Evolutionary conservation across 2,888 invertebrate species (phyloP).

Genomic region (Euplagia quadripunctaria): DNA sequence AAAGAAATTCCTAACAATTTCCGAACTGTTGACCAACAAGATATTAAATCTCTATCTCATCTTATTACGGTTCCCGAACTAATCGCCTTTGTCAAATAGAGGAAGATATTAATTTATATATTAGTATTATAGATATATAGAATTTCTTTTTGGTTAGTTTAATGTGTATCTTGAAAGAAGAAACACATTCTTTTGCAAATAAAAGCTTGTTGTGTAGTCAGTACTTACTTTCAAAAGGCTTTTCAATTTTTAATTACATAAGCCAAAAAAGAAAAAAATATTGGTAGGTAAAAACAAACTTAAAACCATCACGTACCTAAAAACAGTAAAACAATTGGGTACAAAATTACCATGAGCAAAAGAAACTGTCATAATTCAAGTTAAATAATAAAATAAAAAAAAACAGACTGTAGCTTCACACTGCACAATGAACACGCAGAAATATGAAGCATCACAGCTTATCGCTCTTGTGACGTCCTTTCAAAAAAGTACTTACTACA

Average conservation of each 20-base stretch:
- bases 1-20: slow-evolving; percentile 20
- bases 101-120: neutral
- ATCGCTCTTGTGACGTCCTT: slow-evolving; percentile 58
- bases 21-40: slow-evolving; percentile 19
- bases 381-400: neutral
- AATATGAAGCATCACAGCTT: slow-evolving; percentile 42
- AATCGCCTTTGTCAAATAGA: slow-evolving; percentile 17
- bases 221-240: slow-evolving; percentile 4
- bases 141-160: neutral
- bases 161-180: neutral
- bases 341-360: neutral
- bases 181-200: neutral
- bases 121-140: neutral
- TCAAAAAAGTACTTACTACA: slow-evolving; percentile 48
- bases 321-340: neutral
- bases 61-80: slow-evolving; percentile 17
- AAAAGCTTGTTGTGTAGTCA: slow-evolving; percentile 14
- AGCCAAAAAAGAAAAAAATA: neutral
- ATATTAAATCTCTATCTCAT: slow-evolving; percentile 35
- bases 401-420: neutral
- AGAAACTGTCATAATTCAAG: neutral
- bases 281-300: too few species aligned
- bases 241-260: neutral
- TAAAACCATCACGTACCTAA: neutral
- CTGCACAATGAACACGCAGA: slow-evolving; percentile 27